phyloP scores from a whole-genome alignment of 2,888 invertebrate genomes.

The Drosophila yooni region DNA sequence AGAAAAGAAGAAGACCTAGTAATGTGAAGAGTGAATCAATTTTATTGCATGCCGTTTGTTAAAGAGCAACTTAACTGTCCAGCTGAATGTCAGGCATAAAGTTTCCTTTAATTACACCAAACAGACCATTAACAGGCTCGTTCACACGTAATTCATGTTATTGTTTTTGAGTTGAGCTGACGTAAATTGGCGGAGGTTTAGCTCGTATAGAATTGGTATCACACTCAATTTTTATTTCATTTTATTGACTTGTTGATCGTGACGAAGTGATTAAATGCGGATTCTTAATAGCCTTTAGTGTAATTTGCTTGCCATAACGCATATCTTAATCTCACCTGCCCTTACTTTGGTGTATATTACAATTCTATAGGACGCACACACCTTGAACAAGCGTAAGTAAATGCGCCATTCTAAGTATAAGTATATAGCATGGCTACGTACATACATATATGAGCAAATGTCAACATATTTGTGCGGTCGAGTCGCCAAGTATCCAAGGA shows the following conservation, averaged over 20 bases:
- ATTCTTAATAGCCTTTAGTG: neutral
- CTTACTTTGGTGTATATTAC: neutral
- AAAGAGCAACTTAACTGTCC: slow-evolving; percentile 34
- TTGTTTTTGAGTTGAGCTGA: neutral
- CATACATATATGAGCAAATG: slow-evolving; percentile 54
- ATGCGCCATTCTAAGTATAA: slow-evolving; percentile 12
- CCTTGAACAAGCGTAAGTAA: slow-evolving; percentile 51
- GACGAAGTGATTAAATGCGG: neutral
- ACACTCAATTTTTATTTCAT: slow-evolving; percentile 27
- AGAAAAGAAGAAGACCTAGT: neutral
- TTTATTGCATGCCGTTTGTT: slow-evolving; percentile 25
- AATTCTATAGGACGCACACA: neutral
- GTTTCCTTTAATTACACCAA: slow-evolving; percentile 19
- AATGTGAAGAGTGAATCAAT: slow-evolving; percentile 2
- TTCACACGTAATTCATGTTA: slow-evolving; percentile 9
- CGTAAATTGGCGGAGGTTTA: slow-evolving; percentile 4
- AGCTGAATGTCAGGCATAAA: slow-evolving; percentile 3
- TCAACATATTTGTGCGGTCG: slow-evolving; percentile 37
- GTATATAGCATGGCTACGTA: neutral
- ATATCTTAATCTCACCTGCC: neutral
- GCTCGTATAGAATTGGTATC: slow-evolving; percentile 37
- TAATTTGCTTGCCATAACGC: slow-evolving; percentile 5
- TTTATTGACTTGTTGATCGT: slow-evolving; percentile 20
- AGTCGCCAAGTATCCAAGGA: slow-evolving; percentile 52
- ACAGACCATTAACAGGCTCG: slow-evolving; percentile 10